Base-by-base conservation (phyloP, 1,140 invertebrate species). In the Pachypeltis micranthus region DNA sequence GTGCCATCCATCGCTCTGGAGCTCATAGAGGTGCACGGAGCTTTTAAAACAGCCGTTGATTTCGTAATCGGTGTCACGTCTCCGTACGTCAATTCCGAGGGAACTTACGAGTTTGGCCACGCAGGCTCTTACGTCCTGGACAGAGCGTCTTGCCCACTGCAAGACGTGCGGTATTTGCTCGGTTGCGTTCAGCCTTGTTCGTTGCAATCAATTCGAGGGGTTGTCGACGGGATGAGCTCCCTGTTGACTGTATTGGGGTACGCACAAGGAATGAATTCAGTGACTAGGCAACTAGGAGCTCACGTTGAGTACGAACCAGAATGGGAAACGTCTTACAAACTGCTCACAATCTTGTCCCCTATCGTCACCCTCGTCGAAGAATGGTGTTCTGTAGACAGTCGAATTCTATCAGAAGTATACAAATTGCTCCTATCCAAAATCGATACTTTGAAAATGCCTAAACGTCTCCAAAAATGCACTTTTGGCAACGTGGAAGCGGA, bases 271-370 rank as follows among this genome's bases (percentile, higher is more conserved):
- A 91, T 94, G 90, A 89, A 96, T 72, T 77, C 84, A 1, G 86
- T 91, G 1, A 83, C 85, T 0, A 74, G 93, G 21, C 90, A 97
- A 79, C 86, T 91, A 1, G 91, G 90, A 0, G 91, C 96, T 69
- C 96, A 99, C 72, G 90, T 98, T 81, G 93, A 98, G 72, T 98
- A 92, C 77, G 96, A 99, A 75, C 92, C 93, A 0, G 96, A 98
- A 73, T 99, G 96, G 96, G 96, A 98, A 75, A 90, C 90, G 1
- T 95, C 93, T 0, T 98, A 98, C 73, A 98, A 96, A 73, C 78
- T 98, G 27, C 92, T 97, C 75, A 85, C 96, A 25, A 95, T 93
- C 76, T 71, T 98, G 10, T 86, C 92, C 24, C 86, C 89, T 59
- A 86, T 91, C 51, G 87, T 97, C 47, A 86, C 88, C 1, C 77